A percentile compares a stretch with the other conserved stretches of the same genome.
phyloP scores from a whole-genome alignment of 1,140 invertebrate genomes.

The Ceratina calcarata region DNA sequence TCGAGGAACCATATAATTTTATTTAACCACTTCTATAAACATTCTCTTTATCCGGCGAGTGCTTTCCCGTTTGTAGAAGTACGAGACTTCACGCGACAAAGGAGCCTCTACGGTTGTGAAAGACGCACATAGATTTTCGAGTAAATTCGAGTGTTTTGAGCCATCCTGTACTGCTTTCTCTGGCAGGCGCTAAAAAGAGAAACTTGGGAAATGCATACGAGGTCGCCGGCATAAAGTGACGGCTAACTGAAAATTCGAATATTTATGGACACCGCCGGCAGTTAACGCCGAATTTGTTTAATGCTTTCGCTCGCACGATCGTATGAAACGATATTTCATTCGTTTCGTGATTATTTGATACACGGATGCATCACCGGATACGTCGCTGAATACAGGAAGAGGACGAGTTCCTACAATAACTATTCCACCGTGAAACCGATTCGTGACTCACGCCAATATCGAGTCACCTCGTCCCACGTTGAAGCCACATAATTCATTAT shows the following conservation, averaged over 20 bases:
- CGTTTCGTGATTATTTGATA: background rate
- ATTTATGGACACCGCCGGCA: slow-evolving; percentile 11
- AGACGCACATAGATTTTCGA: too few species aligned
- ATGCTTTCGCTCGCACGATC: background rate
- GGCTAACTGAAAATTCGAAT: slow-evolving; percentile 18
- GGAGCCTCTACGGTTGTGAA: too few species aligned
- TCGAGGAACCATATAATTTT: background rate
- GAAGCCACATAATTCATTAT: slow-evolving; percentile 3
- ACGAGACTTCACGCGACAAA: too few species aligned
- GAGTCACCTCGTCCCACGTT: slow-evolving; percentile 18
- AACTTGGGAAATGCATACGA: slow-evolving; percentile 54
- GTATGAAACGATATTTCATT: background rate
- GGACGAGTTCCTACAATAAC: slow-evolving; percentile 22
- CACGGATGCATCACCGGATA: background rate
- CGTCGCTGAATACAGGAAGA: background rate
- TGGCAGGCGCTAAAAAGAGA: slow-evolving; percentile 53
- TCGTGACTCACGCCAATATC: slow-evolving; percentile 18
- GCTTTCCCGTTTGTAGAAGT: background rate
- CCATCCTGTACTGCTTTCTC: slow-evolving; percentile 55
- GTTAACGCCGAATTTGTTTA: too few species aligned
- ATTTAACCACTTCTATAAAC: background rate
- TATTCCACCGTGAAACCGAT: slow-evolving; percentile 17
- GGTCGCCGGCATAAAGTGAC: slow-evolving; percentile 20
- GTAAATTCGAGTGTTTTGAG: background rate
- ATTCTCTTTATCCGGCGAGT: background rate